These are phyloP conservation scores for Isichthys henryi DNA, from an alignment of 2,113 vertebrate genomes.

Conservation along the genomic window DNA sequence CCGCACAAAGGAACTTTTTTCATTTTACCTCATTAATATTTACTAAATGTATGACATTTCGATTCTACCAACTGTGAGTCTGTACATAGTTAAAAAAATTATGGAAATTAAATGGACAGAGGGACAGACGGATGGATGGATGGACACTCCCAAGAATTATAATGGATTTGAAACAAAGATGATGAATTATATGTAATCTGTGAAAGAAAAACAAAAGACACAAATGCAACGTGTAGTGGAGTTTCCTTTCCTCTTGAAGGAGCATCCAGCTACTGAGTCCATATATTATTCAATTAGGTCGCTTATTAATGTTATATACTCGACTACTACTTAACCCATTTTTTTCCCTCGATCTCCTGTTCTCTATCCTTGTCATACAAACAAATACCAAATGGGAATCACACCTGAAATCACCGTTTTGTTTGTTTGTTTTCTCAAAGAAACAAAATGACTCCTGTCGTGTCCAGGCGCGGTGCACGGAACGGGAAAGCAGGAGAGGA, in stretches of 20 bases:
- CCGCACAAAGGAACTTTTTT: background rate
- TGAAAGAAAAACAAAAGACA: background rate
- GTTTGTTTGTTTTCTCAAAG: background rate
- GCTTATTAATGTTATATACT: background rate
- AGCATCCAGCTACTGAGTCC: background rate
- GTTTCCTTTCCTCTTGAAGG: background rate
- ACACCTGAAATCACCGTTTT: background rate
- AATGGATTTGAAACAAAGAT: background rate
- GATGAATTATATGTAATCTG: background rate
- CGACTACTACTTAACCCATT: background rate
- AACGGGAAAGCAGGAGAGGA: no score
- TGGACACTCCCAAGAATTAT: background rate
- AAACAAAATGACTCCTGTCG: background rate
- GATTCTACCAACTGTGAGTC: background rate
- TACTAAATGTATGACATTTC: background rate
- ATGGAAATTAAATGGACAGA: background rate
- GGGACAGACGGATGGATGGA: background rate
- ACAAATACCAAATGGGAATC: background rate
- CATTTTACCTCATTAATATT: background rate
- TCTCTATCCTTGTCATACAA: background rate
- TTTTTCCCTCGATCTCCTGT: background rate
- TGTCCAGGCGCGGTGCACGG: no score
- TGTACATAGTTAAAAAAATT: background rate
- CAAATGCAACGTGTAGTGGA: background rate
- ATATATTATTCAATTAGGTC: background rate